Evolutionary conservation across 2,113 vertebrate species (phyloP), one percentile per base, ranked within the genome.

Genomic region (Peromyscus californicus): DNA sequence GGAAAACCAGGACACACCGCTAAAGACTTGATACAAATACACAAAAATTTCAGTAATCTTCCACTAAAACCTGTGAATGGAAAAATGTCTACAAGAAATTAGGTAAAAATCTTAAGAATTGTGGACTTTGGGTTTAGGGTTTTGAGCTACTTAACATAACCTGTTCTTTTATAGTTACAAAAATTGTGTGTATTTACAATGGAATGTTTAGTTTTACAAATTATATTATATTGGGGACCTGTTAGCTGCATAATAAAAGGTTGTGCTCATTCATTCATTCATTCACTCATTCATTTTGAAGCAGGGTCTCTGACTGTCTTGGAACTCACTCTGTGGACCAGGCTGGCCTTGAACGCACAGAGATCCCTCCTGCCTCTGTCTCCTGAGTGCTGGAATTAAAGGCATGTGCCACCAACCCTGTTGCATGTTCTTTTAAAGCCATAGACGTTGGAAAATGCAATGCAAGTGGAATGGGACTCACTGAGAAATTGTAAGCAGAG

Each of bases 11-110:
- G 61, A 42, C 51, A 26, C 8, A 79, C 36, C 84, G 24, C 51
- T 79, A 57, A 4, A 29, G 63, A 45, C 0, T 0, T 54, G 3
- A 17, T 88, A 15, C 29, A 48, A 88, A 75, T 63, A 48, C 48
- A 21, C 15, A 94, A 31, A 92, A 95, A 76, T 83, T 59, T 36
- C 17, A 91, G 26, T 45, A 72, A 19, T 54, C 29, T 31, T 75
- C 39, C 26, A 42, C n/a, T 78, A 48, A 79, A 83, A 63, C 26
- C 74, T 90, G 1, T 59, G 33, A 45, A 33, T 92, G 33, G 93
- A 59, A 79, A 95, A 78, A 45, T 51, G 15, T 89, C n/a, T 76
- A 48, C 12, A 92, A 84, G 63, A 97, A 95, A 91, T 88, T 67
- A 90, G 59, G 6, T 86, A 51, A 90, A 70, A 82, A 67, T 86